Evolutionary conservation across 1,140 invertebrate species (phyloP).

Genomic region (Scaptomyza pallida): DNA sequence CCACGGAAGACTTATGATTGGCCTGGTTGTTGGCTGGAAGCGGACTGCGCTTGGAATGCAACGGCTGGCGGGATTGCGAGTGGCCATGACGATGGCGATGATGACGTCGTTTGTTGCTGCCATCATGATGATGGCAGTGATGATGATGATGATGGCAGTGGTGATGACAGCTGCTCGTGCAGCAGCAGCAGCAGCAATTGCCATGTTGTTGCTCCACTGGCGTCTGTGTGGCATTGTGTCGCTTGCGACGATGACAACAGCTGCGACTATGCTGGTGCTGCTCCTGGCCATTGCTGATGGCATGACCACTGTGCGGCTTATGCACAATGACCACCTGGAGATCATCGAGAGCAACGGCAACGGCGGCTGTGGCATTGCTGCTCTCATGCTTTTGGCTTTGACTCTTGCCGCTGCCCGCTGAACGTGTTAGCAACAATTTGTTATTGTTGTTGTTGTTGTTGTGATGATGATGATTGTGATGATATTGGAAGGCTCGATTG

Average conservation of each 20-base stretch:
- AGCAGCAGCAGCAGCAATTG: constrained; percentile 51
- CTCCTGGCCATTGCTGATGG: constrained; percentile 32
- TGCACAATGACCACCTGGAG: constrained; percentile 67
- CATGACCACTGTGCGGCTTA: constrained; percentile 35
- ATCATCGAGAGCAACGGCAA: constrained; percentile 46
- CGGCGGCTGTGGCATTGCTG: constrained; percentile 18
- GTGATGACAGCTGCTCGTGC: background rate
- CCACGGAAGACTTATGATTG: constrained; percentile 73
- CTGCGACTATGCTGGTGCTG: constrained; percentile 4
- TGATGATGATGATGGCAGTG: constrained; percentile 55
- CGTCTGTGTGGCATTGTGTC: constrained; percentile 80
- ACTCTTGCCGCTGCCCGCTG: constrained; percentile 69
- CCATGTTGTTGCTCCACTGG: constrained; percentile 8
- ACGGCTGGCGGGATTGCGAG: background rate
- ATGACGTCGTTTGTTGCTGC: constrained; percentile 20
- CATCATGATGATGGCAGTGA: constrained; percentile 22
- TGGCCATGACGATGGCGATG: constrained; percentile 29
- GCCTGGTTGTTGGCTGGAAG: constrained; percentile 37
- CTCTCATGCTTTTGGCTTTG: constrained; percentile 36
- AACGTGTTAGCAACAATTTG: constrained; percentile 50
- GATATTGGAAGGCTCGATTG: constrained; percentile 78
- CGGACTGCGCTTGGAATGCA: constrained; percentile 24
- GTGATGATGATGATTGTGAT: constrained; percentile 43
- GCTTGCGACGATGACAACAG: constrained; percentile 63
- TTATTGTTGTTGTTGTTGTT: constrained; percentile 66